Evolutionary conservation across 2,797 vertebrate genomes (phyloP), one percentile per base, ranked within the genome.

Genomic region (Chaenodraco wilsoni): DNA sequence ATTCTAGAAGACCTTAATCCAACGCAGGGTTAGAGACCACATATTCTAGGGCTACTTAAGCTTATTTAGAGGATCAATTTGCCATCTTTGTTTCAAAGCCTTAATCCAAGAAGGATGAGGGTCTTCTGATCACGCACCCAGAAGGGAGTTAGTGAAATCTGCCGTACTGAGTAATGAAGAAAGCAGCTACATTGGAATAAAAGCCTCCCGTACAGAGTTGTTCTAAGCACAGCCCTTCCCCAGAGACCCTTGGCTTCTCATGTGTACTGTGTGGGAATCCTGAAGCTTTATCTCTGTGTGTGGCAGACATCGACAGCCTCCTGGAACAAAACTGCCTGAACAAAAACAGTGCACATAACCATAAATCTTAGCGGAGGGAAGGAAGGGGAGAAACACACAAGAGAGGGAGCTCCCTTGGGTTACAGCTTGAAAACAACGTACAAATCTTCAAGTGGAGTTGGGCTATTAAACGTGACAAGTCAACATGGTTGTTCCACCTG

Each of bases 301-400:
- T 64, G 64, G 81, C 74, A 82, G 85, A 76, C 76, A 84, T 73
- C 55, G 62, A 81, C 84, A 71, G 76, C 49, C 69, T 84, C 60
- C 78, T 72, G 65, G 69, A 86, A 92, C 86, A 88, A 90, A 93
- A 82, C 82, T 68, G 56, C 64, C 72, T 73, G 48, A 4, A 57
- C 58, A 75, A 68, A 72, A 88, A 70, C 69, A 69, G 65, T 27
- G 57, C 64, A 79, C 75, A 74, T 79, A 84, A 89, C 74, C 76
- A 75, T 91, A 91, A 93, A 93, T 93, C 87, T 88, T 48, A 45
- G 4, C 62, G 44, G 49, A 59, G 83, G 79, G 50, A 67, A 76
- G 59, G 77, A 72, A 76, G 50, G 51, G 60, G 62, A 76, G 56
- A 86, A 12, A 70, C 56, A 46, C 33, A 71, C 37, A 74, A 74